Conservation (phyloP, 2,797 vertebrate species). For the Rhinoraja longicauda region DNA sequence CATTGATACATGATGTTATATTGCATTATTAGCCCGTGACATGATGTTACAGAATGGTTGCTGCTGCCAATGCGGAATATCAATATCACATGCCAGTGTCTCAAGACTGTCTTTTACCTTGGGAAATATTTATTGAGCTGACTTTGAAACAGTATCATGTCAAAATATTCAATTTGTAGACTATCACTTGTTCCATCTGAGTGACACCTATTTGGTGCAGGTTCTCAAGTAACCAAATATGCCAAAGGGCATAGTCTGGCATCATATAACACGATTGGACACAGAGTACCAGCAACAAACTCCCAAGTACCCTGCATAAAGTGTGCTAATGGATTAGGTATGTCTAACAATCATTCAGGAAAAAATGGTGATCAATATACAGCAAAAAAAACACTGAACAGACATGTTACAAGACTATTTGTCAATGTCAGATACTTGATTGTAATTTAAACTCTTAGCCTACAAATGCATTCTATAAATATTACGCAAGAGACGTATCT, state of each 20-base stretch:
- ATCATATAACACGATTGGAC: background rate
- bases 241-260: background rate
- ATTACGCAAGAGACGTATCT: constrained; percentile 41
- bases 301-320: background rate
- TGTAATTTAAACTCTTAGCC: constrained; percentile 45
- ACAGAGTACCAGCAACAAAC: background rate
- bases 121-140: background rate
- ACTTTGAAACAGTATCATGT: background rate
- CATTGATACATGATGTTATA: background rate
- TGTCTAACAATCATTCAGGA: background rate
- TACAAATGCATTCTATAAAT: constrained; percentile 69
- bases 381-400: background rate
- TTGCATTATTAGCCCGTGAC: background rate
- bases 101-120: background rate
- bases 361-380: background rate
- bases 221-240: background rate
- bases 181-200: background rate
- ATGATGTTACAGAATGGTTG: background rate
- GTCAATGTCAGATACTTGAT: constrained; percentile 40
- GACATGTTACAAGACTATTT: background rate
- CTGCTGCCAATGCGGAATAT: background rate
- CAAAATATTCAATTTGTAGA: background rate
- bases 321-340: background rate
- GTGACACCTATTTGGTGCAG: no score
- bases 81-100: background rate